Base-by-base conservation (phyloP, 35 echinoderm and acorn worm species). In the Diadema setosum region DNA sequence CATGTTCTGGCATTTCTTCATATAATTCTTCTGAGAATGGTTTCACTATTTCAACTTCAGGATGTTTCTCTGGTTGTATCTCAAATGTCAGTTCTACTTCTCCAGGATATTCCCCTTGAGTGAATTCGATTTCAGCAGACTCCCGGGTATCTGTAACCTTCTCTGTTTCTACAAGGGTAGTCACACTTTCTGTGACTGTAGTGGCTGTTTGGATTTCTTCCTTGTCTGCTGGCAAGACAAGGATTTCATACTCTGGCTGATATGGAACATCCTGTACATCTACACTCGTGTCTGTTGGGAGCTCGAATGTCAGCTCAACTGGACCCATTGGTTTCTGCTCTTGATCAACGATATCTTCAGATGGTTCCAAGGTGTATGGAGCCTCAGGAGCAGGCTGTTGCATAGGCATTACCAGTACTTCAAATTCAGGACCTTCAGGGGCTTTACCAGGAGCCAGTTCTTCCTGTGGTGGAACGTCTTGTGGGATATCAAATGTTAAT, bases 401-500 rank as follows among this genome's bases (percentile, higher is more conserved):
- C 15, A 75, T n/a, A 31, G 87, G 87, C 42, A 93, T 81, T 3
- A 93, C 91, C 82, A 93, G 44, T 42, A 86, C 91, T 80, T 87
- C 91, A 93, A 39, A 93, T 46, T 93, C 82, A 55, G 91, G 91
- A 39, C 82, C n/a, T 60, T 74, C 81, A 42, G 85, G 82, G 39
- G 87, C 33, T 80, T 93, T 85, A 7, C 82, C 63, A 26, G 73
- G 78, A 31, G 84, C 73, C 42, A 88, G 48, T 46, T 76, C 58
- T 70, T 87, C 56, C 26, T 75, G 46, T 60, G 48, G 9, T 52
- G 48, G 48, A 11, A 11, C 48, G 9, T 52, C 48, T 89, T 93
- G 42, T 17, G 56, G 81, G n/a, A 92, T 75, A 87, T 92, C 89
- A 42, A 91, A 20, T 17, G 65, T 83, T 17, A 92, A 49, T 80